Percentiles rank a stretch among this genome's conserved stretches.
phyloP scores from a whole-genome alignment of 2,113 vertebrate species.

The Gnathonemus longibarbis region DNA sequence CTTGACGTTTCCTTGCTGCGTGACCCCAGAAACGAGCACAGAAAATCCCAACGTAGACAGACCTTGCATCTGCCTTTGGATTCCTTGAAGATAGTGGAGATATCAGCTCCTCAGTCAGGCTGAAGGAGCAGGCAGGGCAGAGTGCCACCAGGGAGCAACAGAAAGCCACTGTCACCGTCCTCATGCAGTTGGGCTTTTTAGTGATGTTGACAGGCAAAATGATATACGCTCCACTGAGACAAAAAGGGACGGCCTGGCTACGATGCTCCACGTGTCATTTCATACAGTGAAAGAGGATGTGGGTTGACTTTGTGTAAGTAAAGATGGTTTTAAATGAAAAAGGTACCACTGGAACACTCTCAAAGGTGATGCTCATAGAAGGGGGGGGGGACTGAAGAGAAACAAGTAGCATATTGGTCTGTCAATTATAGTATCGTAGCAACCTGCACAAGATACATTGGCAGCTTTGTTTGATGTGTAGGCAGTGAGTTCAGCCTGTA shows the following conservation, averaged over 20 bases:
- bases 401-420: constrained; percentile 2
- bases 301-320: neutral
- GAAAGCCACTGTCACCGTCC: neutral
- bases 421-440: neutral
- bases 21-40: neutral
- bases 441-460: neutral
- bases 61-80: neutral
- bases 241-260: neutral
- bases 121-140: neutral
- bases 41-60: neutral
- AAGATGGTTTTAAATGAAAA: neutral
- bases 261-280: neutral
- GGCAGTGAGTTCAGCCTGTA: neutral
- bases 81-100: neutral
- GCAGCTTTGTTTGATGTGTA: constrained; percentile 5
- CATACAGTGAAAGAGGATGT: neutral
- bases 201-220: neutral
- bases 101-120: neutral
- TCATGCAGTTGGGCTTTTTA: neutral
- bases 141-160: neutral
- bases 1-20: neutral
- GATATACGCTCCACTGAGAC: neutral
- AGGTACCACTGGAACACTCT: neutral
- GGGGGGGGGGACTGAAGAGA: neutral
- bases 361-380: neutral